Percentiles rank a stretch among this genome's conserved stretches.
phyloP scores from a whole-genome alignment of 2,888 invertebrate genomes.

The Drosophila meridiana region DNA sequence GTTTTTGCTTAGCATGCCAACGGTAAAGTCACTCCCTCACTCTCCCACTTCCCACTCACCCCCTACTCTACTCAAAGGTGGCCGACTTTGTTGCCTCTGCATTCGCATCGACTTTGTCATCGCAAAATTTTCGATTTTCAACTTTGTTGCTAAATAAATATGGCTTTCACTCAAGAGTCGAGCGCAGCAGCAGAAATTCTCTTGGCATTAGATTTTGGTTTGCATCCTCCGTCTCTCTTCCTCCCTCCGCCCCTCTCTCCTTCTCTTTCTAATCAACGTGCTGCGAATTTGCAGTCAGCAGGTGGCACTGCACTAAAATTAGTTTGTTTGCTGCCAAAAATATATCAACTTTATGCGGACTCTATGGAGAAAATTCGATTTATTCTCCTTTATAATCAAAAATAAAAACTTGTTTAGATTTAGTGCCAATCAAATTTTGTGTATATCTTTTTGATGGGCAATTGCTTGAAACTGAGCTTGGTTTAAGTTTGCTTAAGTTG shows the following conservation, averaged over 20 bases:
- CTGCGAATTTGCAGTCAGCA: constrained; percentile 22
- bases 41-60: not conserved
- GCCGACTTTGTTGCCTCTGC: constrained; percentile 38
- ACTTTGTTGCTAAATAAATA: constrained; percentile 65
- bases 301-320: constrained; percentile 3
- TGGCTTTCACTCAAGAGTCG: constrained; percentile 10
- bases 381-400: not conserved
- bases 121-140: constrained; percentile 52
- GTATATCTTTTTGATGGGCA: not conserved
- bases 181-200: constrained; percentile 11
- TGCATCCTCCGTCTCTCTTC: not conserved
- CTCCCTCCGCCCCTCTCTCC: not conserved
- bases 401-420: not conserved
- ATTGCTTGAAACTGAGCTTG: not conserved
- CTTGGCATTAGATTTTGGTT: constrained; percentile 22
- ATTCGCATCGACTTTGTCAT: constrained; percentile 46
- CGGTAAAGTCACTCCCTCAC: not conserved
- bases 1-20: constrained; percentile 50
- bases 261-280: constrained; percentile 11
- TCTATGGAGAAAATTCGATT: not conserved
- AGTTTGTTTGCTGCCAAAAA: constrained; percentile 11
- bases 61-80: not conserved
- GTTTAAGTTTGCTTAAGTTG: not conserved
- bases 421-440: not conserved
- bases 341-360: not conserved